phyloP scores from a whole-genome alignment of 2,888 invertebrate species.

The Hetaerina titia region DNA sequence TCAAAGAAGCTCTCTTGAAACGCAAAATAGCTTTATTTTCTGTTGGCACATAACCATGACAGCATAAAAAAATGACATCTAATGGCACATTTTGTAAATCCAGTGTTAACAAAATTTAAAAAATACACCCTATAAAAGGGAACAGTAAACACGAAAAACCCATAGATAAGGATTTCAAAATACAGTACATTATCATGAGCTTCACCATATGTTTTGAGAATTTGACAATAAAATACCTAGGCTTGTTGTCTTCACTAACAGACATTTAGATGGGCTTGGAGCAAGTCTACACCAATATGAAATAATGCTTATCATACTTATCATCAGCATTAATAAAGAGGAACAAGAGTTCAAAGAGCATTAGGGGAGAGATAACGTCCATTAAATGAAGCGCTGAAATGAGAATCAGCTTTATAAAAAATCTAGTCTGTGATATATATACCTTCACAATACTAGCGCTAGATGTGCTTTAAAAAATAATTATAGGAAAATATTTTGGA shows the following conservation, averaged over 20 bases:
- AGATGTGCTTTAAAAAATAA: background rate
- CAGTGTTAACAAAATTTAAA: conserved; percentile 35
- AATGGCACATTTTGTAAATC: conserved; percentile 49
- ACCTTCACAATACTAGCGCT: background rate
- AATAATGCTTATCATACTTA: background rate
- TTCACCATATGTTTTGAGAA: background rate
- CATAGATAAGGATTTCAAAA: background rate
- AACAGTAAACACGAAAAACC: background rate
- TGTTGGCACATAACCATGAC: conserved; percentile 57
- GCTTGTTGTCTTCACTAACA: background rate
- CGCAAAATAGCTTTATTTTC: conserved; percentile 62
- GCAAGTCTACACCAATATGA: background rate
- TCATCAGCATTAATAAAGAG: background rate
- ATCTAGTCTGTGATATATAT: background rate
- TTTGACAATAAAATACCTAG: background rate
- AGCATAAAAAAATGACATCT: conserved; percentile 35
- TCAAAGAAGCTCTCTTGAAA: conserved; percentile 33
- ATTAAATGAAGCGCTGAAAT: background rate
- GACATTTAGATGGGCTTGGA: background rate
- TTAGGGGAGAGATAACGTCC: background rate
- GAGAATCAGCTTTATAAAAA: background rate
- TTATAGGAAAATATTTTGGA: background rate
- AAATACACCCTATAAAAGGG: background rate
- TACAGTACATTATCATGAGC: conserved; percentile 16
- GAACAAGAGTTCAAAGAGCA: background rate